Evolutionary conservation across 2,797 vertebrate genomes (phyloP).

Genomic region (Nyctibius grandis): DNA sequence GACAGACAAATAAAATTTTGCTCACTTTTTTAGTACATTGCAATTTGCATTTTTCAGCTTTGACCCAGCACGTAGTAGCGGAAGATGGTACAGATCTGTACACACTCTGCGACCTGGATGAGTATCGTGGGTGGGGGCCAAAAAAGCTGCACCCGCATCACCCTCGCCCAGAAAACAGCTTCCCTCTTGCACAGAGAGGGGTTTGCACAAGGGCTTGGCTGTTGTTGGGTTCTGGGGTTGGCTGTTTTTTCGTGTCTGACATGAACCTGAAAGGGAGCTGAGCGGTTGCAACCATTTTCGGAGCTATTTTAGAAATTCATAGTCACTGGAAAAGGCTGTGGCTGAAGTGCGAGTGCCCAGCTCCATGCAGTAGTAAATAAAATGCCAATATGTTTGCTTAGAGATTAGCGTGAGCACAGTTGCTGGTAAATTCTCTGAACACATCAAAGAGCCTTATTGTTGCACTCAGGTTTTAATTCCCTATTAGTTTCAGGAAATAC

Average conservation of each 20-base stretch:
- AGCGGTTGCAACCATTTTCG: background rate
- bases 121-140: background rate
- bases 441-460: constrained; percentile 55
- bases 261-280: background rate
- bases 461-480: constrained; percentile 48
- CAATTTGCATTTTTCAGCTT: background rate
- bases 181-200: background rate
- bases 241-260: background rate
- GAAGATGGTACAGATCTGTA: background rate
- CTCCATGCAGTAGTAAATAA: background rate
- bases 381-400: background rate
- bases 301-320: background rate
- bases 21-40: background rate
- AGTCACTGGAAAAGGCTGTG: background rate
- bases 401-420: background rate
- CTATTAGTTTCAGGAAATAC: constrained; percentile 54
- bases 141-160: fast-evolving
- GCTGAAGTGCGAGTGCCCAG: background rate
- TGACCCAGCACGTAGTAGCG: background rate
- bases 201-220: background rate
- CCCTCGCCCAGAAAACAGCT: background rate
- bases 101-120: background rate
- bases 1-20: background rate
- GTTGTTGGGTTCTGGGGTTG: background rate
- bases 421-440: constrained; percentile 8